phyloP scores from a whole-genome alignment of 1,140 invertebrate genomes.

The Cydia pomonella region DNA sequence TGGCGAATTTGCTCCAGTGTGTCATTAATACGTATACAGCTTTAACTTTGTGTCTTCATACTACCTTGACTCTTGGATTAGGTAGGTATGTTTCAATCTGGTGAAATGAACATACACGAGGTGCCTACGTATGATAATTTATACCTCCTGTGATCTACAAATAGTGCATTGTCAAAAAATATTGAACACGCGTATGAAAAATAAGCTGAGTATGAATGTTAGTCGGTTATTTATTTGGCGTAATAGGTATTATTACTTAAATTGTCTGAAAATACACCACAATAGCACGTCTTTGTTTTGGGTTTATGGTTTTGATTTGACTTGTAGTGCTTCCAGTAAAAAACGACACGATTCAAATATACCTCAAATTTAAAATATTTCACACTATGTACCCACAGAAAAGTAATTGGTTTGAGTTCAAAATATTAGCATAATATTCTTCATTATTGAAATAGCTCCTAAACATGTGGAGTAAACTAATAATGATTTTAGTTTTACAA shows the following conservation, averaged over 20 bases:
- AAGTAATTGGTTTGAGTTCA: neutral
- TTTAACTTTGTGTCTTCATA: conserved; percentile 43
- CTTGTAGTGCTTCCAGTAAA: conserved; percentile 10
- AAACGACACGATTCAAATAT: conserved; percentile 19
- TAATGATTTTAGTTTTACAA: neutral
- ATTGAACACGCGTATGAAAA: neutral
- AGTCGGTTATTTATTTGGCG: neutral
- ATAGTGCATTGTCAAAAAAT: neutral
- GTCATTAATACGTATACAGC: conserved; percentile 12
- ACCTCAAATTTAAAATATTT: neutral
- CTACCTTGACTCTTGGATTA: conserved; percentile 66
- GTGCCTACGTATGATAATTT: conserved; percentile 34
- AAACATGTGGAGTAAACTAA: neutral
- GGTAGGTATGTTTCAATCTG: conserved; percentile 55
- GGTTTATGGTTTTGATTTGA: neutral
- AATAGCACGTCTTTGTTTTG: conserved; percentile 23
- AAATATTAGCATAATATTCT: conserved; percentile 5
- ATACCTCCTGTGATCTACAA: conserved; percentile 2
- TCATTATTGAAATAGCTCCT: neutral
- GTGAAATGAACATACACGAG: conserved; percentile 51
- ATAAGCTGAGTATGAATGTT: neutral
- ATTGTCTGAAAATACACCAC: neutral
- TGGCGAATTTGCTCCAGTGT: conserved; percentile 6
- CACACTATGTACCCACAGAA: neutral
- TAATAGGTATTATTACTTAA: neutral